These are phyloP conservation scores for Spizaetus ornatus DNA, from an alignment of 2,113 vertebrate genomes.

Conservation along the genomic window DNA sequence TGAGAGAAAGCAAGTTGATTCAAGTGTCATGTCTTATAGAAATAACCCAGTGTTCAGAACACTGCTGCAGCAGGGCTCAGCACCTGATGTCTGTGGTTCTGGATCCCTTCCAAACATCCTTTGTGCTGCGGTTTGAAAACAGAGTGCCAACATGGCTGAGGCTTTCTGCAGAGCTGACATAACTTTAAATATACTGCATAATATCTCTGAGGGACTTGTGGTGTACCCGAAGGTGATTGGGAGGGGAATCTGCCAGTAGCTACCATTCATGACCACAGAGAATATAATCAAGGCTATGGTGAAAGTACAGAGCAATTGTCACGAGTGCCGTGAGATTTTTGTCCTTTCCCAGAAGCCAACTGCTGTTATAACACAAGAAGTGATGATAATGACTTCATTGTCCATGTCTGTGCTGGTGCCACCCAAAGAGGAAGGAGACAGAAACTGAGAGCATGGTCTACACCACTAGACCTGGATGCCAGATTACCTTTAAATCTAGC, in stretches of 20 bases:
- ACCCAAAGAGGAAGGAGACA: neutral
- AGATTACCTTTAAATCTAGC: neutral
- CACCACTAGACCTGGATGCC: neutral
- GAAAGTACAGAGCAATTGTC: neutral
- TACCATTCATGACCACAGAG: neutral
- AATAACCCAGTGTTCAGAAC: neutral
- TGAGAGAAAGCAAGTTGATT: neutral
- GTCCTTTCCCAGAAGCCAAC: neutral
- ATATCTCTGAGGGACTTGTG: neutral
- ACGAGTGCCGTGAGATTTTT: neutral
- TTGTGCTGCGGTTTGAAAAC: neutral
- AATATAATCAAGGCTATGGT: neutral
- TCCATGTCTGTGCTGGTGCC: neutral
- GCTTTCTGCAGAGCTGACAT: neutral
- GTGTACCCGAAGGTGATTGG: neutral
- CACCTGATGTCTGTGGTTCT: neutral
- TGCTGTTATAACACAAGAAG: neutral
- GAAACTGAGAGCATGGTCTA: neutral
- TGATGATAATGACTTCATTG: neutral
- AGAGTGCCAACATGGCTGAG: neutral
- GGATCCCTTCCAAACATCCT: neutral
- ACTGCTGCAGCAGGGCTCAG: neutral
- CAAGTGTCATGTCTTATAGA: neutral
- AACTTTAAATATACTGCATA: conserved; percentile 9
- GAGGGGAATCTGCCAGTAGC: neutral